A percentile compares a stretch with the other conserved stretches of the same genome.
Evolutionary conservation across 2,113 vertebrate genomes (phyloP).

Genomic region (Xenus cinereus): DNA sequence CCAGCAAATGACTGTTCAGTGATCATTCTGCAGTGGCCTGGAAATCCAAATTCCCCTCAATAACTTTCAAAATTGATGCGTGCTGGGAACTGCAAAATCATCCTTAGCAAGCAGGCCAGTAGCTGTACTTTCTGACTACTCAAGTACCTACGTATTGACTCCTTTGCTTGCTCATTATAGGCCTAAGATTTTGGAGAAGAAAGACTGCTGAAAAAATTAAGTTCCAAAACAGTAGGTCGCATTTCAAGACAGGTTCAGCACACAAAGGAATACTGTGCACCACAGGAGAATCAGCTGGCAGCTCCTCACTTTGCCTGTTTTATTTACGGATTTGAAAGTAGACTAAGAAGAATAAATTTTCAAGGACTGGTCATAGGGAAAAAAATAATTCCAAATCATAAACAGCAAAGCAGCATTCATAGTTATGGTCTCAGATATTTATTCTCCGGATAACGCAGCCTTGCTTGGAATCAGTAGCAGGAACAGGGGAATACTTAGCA

Average conservation of each 20-base stretch:
- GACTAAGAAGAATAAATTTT: neutral
- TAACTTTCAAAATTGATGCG: neutral
- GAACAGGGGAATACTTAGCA: neutral
- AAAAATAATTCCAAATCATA: neutral
- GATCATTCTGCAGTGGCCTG: neutral
- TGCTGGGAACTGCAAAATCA: neutral
- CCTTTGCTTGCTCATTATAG: neutral
- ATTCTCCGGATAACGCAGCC: neutral
- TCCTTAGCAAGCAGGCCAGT: neutral
- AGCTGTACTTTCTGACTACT: neutral
- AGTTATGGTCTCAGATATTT: neutral
- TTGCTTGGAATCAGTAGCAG: neutral
- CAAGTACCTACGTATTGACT: neutral
- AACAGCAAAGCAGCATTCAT: neutral
- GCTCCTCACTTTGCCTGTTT: neutral
- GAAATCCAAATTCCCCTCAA: neutral
- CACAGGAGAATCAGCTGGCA: neutral
- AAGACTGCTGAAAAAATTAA: neutral
- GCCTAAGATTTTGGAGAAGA: neutral
- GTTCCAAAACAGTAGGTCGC: neutral
- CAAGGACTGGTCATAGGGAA: neutral
- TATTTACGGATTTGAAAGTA: neutral
- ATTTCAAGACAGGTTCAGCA: neutral
- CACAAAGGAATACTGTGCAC: neutral
- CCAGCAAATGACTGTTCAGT: neutral